A percentile compares a stretch with the other conserved stretches of the same genome.
Conservation (phyloP, 2,888 invertebrate species). For the Campoplex capitator region DNA sequence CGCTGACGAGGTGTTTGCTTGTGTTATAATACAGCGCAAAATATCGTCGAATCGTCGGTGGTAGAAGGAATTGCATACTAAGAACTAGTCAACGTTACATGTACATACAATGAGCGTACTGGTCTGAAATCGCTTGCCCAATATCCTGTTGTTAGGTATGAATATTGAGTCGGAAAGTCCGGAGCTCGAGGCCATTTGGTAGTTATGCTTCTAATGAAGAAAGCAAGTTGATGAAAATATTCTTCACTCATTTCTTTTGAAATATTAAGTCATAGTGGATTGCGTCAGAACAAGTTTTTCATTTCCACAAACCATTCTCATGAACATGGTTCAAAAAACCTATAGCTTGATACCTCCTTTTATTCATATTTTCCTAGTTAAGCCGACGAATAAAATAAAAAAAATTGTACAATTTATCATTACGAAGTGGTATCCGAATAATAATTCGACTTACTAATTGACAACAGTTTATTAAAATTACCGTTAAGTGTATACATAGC, state of each 20-base stretch:
- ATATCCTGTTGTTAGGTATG: constrained; percentile 40
- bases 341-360: neutral
- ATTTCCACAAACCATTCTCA: neutral
- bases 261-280: neutral
- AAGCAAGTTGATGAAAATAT: constrained; percentile 40
- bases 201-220: constrained; percentile 34
- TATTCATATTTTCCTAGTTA: neutral
- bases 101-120: neutral
- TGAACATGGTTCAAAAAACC: neutral
- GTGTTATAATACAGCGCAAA: neutral
- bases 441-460: too few species aligned
- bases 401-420: neutral
- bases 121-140: constrained; percentile 26
- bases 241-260: constrained; percentile 16
- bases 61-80: constrained; percentile 1
- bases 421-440: too few species aligned
- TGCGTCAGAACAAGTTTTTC: neutral
- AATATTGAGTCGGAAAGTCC: neutral
- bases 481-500: too few species aligned
- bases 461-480: too few species aligned
- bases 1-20: neutral
- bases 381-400: neutral
- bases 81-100: neutral
- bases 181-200: constrained; percentile 21
- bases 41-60: neutral